Evolutionary conservation across 2,888 invertebrate species (phyloP), one percentile per base, ranked within the genome.

Genomic region (Orthosia cruda): DNA sequence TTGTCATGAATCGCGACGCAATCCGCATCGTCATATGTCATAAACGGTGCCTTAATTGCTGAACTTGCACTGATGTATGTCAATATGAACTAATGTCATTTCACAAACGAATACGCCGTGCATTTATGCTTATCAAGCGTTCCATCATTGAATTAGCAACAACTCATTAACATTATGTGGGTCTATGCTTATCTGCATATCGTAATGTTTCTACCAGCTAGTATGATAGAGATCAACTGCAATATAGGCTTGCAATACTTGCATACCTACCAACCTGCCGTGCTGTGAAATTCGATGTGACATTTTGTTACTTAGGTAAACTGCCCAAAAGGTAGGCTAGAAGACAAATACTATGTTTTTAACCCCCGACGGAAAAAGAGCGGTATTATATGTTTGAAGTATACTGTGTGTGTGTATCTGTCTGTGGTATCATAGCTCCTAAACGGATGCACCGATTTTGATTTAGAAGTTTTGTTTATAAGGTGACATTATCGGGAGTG

Each of bases 161-260:
- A 49, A 74, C 47, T 54, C 70, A 65, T 76, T 80, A 66, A 61
- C 76, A 76, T 72, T 66, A 80, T 80, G 65, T 67, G 71, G 75
- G 62, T 68, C 47, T 50, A 32, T 15, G 50, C 20, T 50, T 63
- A 65, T 65, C 61, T 45, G 20, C 15, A n/a, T 45, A 15, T 26
- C 18, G 61, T 49, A 73, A 80, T 73, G 12, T 55, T 23, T 66
- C 16, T 55, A 57, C 13, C 26, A 15, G 32, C 2, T 50, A 1
- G 15, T 55, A 50, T 50, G 61, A 79, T 55, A 47, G 45, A 65
- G 50, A 57, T 64, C 32, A 49, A 54, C 15, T 54, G 45, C 50
- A 59, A 3, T 62, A 50, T 5, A 64, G 2, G 47, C 12, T 40
- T 73, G 23, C 57, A 77, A 52, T 58, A 18, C 4, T 63, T 58